Evolutionary conservation across 2,797 vertebrate genomes (phyloP).

Genomic region (Oryzias sinensis): DNA sequence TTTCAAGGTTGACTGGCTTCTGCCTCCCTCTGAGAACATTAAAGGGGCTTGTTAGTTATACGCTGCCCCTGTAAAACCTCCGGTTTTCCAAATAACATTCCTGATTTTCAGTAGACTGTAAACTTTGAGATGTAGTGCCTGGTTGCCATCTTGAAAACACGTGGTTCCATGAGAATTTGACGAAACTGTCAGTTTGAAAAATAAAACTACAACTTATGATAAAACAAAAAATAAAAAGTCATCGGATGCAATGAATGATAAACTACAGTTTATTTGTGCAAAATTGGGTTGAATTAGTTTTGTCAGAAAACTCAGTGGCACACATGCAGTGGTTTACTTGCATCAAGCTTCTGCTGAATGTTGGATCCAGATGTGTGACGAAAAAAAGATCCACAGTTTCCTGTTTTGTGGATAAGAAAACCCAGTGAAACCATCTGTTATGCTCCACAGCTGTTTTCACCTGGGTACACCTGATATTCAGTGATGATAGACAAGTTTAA

Average conservation of each 20-base stretch:
- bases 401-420: not conserved
- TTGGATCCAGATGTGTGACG: conserved; percentile 8
- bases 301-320: not conserved
- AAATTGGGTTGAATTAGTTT: not conserved
- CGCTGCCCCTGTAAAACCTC: conserved; percentile 52
- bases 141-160: conserved; percentile 40
- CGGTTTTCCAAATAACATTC: conserved; percentile 55
- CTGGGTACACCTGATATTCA: conserved; percentile 21
- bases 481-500: conserved; percentile 18
- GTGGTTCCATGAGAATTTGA: conserved; percentile 22
- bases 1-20: conserved; percentile 25
- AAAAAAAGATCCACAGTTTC: not conserved
- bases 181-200: too few species aligned
- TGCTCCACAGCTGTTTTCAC: conserved; percentile 19
- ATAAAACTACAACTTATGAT: not conserved
- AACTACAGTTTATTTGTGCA: not conserved
- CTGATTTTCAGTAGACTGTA: conserved; percentile 53
- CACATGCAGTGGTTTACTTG: not conserved
- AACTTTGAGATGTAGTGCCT: conserved; percentile 28
- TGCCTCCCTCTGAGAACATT: conserved; percentile 47
- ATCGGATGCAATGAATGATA: too few species aligned
- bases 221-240: not conserved
- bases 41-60: conserved; percentile 44
- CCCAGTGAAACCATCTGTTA: conserved; percentile 3
- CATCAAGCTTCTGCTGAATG: not conserved